Percentiles rank a stretch among this genome's conserved stretches.
Evolutionary conservation across 2,113 vertebrate species (phyloP).

Genomic region (Tetraodon nigroviridis): DNA sequence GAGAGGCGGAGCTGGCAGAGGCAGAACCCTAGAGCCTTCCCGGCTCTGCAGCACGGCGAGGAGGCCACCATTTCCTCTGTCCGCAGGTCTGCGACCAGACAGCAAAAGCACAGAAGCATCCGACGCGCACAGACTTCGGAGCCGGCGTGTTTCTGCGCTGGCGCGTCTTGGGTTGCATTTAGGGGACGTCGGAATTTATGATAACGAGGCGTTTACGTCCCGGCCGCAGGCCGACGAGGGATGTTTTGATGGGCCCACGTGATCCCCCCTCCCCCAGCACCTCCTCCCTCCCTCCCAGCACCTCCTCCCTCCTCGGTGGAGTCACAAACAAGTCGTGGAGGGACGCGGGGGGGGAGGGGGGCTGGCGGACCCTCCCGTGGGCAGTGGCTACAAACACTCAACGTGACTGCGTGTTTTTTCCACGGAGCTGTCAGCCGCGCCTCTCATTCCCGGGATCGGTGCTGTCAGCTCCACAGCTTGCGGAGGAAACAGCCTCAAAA

Average conservation of each 20-base stretch:
- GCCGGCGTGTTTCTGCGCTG: neutral
- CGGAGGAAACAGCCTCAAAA: neutral
- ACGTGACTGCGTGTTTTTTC: conserved; percentile 22
- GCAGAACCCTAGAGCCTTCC: neutral
- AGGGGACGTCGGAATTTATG: neutral
- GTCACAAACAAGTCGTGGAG: conserved; percentile 55
- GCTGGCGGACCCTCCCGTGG: neutral
- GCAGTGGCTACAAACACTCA: conserved; percentile 11
- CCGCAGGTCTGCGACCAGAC: neutral
- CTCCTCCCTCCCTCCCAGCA: neutral
- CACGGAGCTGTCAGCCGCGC: conserved; percentile 14
- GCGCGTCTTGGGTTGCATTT: neutral
- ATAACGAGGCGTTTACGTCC: neutral
- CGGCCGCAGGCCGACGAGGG: conserved; percentile 17
- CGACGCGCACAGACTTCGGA: too few relatives aligned
- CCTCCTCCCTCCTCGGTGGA: conserved; percentile 15
- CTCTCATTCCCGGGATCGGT: neutral
- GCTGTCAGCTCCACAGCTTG: neutral
- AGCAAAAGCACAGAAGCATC: too few relatives aligned
- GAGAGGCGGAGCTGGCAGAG: neutral
- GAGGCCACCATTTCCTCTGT: neutral
- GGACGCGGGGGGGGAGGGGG: neutral
- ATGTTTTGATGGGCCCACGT: conserved; percentile 61
- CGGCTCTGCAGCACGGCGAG: conserved; percentile 21
- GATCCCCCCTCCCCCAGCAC: conserved; percentile 37